Evolutionary conservation across 2,797 vertebrate species (phyloP).

Genomic region (Hirundo rustica): DNA sequence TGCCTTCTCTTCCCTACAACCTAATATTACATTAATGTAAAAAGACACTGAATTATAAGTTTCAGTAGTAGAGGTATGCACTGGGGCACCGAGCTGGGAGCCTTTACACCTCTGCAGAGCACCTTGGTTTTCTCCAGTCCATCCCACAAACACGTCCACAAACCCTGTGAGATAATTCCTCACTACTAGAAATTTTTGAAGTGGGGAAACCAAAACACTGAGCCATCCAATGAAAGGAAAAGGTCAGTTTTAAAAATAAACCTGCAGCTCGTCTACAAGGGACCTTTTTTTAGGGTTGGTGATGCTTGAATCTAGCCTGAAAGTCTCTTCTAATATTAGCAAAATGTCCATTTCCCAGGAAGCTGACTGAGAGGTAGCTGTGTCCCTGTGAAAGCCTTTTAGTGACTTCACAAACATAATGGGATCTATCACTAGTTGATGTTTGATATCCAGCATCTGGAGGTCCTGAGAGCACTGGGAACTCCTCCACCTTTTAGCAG

Average conservation of each 20-base stretch:
- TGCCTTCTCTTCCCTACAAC: constrained; percentile 4
- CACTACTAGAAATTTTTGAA: not conserved
- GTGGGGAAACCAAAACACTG: not conserved
- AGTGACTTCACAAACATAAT: not conserved
- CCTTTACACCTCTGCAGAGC: not conserved
- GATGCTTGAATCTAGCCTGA: constrained; percentile 6
- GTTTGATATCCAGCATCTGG: not conserved
- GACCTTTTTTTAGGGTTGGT: constrained; percentile 31
- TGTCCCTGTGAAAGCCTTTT: not conserved
- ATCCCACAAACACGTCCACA: not conserved
- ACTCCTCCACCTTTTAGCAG: not conserved
- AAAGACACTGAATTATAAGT: not conserved
- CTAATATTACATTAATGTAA: constrained; percentile 57
- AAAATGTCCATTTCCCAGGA: constrained; percentile 27
- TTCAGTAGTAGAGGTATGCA: not conserved
- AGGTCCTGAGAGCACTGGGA: not conserved
- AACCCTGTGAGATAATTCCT: not conserved
- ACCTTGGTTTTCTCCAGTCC: not conserved
- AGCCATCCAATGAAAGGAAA: constrained; percentile 29
- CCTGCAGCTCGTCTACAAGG: constrained; percentile 2
- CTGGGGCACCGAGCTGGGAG: not conserved
- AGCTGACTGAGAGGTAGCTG: not conserved
- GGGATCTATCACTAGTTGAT: not conserved
- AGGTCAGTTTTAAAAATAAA: constrained; percentile 67
- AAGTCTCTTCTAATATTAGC: constrained; percentile 45